Base-by-base conservation (phyloP, 2,797 vertebrate genomes). In the Sciurus vulgaris region DNA sequence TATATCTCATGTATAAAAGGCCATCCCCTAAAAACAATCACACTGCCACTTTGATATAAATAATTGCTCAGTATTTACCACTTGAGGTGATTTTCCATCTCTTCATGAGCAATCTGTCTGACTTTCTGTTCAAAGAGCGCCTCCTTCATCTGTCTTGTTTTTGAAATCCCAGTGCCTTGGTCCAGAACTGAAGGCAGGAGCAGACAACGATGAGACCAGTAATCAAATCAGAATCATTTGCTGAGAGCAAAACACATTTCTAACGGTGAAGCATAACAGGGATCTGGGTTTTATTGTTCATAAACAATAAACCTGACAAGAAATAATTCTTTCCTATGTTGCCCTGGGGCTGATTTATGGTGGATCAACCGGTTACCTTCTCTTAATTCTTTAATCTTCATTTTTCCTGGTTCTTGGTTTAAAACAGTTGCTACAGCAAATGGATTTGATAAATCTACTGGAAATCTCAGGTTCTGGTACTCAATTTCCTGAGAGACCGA, bases 371-470 rank as follows among this genome's bases (percentile, higher is more conserved):
- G 76, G 65, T 98, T 98, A 99, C 99, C 99, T 98, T 99, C 98
- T 97, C 97, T 99, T 92, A 99, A 96, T 65, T 99, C 98, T 98
- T 98, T 99, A 90, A 98, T 97, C 97, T 97, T 98, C 92, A 99
- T 35, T 98, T 99, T 99, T 82, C 98, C 99, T 30, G 98, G 97
- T 92, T 99, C 98, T 97, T 99, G 99, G 91, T 99, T 99, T 96
- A 99, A 98, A 98, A 99, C 99, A 90, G 99, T 99, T 82, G 99
- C 98, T 93, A 99, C 99, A n/a, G 99, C 99, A 93, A 99, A 98
- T 0, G 98, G 99, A 94, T 98, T 99, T 61, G 97, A 99, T 94
- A 99, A 97, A 95, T 99, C 98, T 54, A 97, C 41, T 5, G 97
- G 98, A 92, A 98, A 98, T 97, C 98, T 98, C 83, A 97, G 96